Evolutionary conservation across 2,113 vertebrate genomes (phyloP), one percentile per base, ranked within the genome.

Genomic region (Takifugu flavidus): DNA sequence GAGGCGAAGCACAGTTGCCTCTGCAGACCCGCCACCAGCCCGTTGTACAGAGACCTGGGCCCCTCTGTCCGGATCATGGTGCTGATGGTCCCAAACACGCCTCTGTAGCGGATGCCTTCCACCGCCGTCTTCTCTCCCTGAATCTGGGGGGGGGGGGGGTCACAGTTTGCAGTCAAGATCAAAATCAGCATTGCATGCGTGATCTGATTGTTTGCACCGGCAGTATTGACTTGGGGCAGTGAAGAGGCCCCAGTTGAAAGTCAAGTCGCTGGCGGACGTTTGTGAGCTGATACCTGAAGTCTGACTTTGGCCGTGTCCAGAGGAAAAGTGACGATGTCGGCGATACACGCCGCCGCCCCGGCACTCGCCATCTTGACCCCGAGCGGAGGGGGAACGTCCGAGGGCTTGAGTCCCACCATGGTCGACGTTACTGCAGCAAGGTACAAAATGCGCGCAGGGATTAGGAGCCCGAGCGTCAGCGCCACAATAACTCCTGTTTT

Each of bases 1-100:
- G 94, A 95, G 28, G 94, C 91, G 6, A 91, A 95, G 83, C 91
- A 92, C 81, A 92, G 47, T 44, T 95, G 94, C 51, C 93, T 87
- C 84, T 95, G 93, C 2, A 95, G 85, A 2, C 94, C 94, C 0
- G 94, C 93, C 0, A 93, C 86, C 66, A 95, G 87, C 49, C 94
- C 94, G 2, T 92, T 94, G 64, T 94, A 95, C 47, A 94, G 82
- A 14, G 93, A 92, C 69, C 29, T 53, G 0, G 89, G 86, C 2
- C 93, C 94, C 76, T 95, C 93, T 0, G 93, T 94, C 55, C 83
- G 85, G 14, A 92, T 72, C 88, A 94, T 92, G 45, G 94, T 93
- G 60, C 59, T 82, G 76, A 94, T 91, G 0, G 94, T 95, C 25
- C 93, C 93, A 65, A 94, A 91, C 70, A 94, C 92, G 0, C 93